These are phyloP conservation scores for Apodemus speciosus DNA, from an alignment of 2,113 vertebrate species.

Conservation along the genomic window DNA sequence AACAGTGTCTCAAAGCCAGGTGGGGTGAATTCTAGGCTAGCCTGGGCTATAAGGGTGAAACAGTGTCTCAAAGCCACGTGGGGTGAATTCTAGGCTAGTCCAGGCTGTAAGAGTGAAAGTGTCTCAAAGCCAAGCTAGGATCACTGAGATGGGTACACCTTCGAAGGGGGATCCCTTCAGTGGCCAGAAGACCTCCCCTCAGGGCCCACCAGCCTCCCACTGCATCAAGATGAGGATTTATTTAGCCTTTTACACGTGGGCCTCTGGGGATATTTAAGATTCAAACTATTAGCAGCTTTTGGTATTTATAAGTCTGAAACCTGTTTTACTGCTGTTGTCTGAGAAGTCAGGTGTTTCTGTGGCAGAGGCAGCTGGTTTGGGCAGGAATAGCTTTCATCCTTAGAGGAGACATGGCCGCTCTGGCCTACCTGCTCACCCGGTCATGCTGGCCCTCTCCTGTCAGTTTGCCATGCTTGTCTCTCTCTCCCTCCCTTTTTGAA, in stretches of 20 bases:
- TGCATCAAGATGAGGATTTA: background rate
- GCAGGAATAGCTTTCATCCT: background rate
- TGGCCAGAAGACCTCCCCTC: background rate
- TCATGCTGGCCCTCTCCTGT: background rate
- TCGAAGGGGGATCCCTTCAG: background rate
- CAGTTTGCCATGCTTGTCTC: rapidly evolving
- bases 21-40: background rate
- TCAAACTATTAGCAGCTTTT: background rate
- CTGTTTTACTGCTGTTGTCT: background rate
- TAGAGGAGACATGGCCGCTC: background rate
- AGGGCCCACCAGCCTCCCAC: background rate
- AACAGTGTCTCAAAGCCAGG: background rate
- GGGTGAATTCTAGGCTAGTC: background rate
- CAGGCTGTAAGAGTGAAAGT: background rate
- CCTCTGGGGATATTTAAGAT: background rate
- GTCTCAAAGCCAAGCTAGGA: background rate
- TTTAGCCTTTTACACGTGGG: background rate
- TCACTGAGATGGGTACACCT: background rate
- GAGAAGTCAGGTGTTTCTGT: background rate
- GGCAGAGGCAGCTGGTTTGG: background rate
- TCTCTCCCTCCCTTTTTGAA: too few relatives aligned
- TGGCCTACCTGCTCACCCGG: background rate
- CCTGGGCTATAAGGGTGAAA: background rate
- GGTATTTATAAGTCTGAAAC: background rate
- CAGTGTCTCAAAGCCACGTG: background rate